A percentile compares a stretch with the other conserved stretches of the same genome.
These are phyloP conservation scores for Acleris holmiana DNA, from an alignment of 2,888 invertebrate genomes.

Conservation along the genomic window DNA sequence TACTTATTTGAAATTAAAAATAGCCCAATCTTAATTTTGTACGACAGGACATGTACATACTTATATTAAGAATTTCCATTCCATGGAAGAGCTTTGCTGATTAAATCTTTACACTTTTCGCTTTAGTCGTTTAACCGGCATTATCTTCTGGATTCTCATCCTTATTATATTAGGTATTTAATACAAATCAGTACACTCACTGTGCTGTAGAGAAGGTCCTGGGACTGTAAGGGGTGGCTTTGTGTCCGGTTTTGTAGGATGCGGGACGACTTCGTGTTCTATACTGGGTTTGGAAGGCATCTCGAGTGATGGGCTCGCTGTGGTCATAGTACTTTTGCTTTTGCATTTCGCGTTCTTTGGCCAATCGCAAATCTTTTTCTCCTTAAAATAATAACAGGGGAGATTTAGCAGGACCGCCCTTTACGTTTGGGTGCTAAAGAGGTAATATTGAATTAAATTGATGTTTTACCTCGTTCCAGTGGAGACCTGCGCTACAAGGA, in stretches of 20 bases:
- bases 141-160: too few relatives aligned
- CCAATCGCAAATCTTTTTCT: slow-evolving; percentile 89
- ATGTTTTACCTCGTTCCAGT: slow-evolving; percentile 87
- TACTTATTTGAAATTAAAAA: too few relatives aligned
- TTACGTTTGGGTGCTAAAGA: background rate
- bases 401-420: background rate
- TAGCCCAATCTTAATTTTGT: too few relatives aligned
- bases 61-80: too few relatives aligned
- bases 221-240: slow-evolving; percentile 66
- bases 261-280: slow-evolving; percentile 30
- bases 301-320: slow-evolving; percentile 49
- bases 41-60: too few relatives aligned
- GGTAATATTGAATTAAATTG: background rate
- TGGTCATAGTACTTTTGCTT: slow-evolving; percentile 53
- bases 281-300: slow-evolving; percentile 38
- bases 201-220: slow-evolving; percentile 63
- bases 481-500: slow-evolving; percentile 88
- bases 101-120: too few relatives aligned
- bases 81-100: too few relatives aligned
- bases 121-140: too few relatives aligned
- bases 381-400: slow-evolving; percentile 56
- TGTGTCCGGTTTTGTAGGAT: slow-evolving; percentile 38
- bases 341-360: slow-evolving; percentile 86
- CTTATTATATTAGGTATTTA: background rate
- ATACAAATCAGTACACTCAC: slow-evolving; percentile 51